A percentile compares a stretch with the other conserved stretches of the same genome.
These are phyloP conservation scores for Euthynnus affinis DNA, from an alignment of 2,797 vertebrate species.

Conservation along the genomic window DNA sequence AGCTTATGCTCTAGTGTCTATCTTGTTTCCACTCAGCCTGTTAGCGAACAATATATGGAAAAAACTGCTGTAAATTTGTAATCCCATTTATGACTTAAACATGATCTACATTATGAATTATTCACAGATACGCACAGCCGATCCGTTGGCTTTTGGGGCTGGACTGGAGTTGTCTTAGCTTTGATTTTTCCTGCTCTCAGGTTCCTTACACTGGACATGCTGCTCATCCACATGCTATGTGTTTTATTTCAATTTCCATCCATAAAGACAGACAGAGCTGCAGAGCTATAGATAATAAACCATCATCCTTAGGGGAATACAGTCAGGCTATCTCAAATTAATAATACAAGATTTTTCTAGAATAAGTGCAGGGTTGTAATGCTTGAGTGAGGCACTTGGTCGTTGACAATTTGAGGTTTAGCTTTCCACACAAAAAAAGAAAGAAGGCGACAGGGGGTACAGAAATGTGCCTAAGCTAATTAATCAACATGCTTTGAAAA, in stretches of 20 bases:
- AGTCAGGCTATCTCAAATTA: slow-evolving; percentile 63
- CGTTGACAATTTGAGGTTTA: slow-evolving; percentile 45
- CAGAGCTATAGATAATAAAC: slow-evolving; percentile 66
- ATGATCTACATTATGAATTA: slow-evolving; percentile 79
- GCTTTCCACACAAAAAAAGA: slow-evolving; percentile 41
- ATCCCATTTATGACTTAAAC: slow-evolving; percentile 79
- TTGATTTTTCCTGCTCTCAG: slow-evolving; percentile 58
- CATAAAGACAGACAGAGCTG: slow-evolving; percentile 41
- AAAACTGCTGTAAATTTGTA: slow-evolving; percentile 62
- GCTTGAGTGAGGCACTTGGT: slow-evolving; percentile 40
- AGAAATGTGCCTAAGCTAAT: slow-evolving; percentile 37
- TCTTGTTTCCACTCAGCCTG: slow-evolving; percentile 50
- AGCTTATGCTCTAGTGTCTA: slow-evolving; percentile 5
- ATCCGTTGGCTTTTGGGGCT: slow-evolving; percentile 58
- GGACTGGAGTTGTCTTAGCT: slow-evolving; percentile 56
- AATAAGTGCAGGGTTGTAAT: slow-evolving; percentile 62
- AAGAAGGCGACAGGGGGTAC: background rate
- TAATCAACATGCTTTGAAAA: slow-evolving; percentile 36
- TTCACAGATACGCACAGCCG: slow-evolving; percentile 69
- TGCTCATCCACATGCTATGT: slow-evolving; percentile 38
- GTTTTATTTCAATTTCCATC: slow-evolving; percentile 52
- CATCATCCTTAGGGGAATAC: slow-evolving; percentile 52
- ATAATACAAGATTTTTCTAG: slow-evolving; percentile 73
- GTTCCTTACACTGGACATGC: slow-evolving; percentile 48
- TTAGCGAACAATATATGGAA: slow-evolving; percentile 51